Base-by-base conservation (phyloP, 2,888 invertebrate genomes). In the Ennomos erosarius region DNA sequence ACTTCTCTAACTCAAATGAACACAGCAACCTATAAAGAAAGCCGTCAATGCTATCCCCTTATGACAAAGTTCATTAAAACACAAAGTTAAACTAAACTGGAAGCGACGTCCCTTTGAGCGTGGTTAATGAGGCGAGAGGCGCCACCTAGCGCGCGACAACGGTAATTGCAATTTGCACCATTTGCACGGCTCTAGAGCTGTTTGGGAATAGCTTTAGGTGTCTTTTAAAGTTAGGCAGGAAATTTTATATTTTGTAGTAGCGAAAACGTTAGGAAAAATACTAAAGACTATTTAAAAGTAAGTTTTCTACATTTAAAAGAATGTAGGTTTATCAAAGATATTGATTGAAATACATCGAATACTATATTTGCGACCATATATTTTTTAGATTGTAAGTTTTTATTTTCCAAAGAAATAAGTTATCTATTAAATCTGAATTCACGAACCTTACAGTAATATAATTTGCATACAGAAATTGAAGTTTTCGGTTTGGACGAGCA, bases 61-160 rank as follows among this genome's bases (percentile, higher is more conserved):
- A 43, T 26, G 38, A 10, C 45, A 46, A 51, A 56, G 39, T 46
- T 56, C 35, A 51, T 40, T 46, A 46, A 50, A 51, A 40, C 45
- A 37, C 35, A 34, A 38, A 45, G 16, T 45, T 46, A 46, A 38
- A 46, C 38, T 36, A 51, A 16, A 42, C 52, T 52, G 57, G 56
- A 51, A 36, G 48, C 47, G 53, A 42, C 56, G 26, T 26, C 44
- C 42, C 44, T 53, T 48, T 53, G 58, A 58, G 52, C 58, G 43
- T 34, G 47, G 51, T 12, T 42, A 56, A 57, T 52, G 42, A 37
- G 35, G 26, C 51, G 39, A 36, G 16, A 33, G 34, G 51, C 46
- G 47, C 47, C 57, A 52, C 33, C 56, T 51, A 36, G 12, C 38
- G 36, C 12, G 16, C 11, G 13, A 8, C 9, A 11, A 16, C 42